A percentile compares a stretch with the other conserved stretches of the same genome.
Evolutionary conservation across 2,113 vertebrate species (phyloP).

Genomic region (Prinia subflava): DNA sequence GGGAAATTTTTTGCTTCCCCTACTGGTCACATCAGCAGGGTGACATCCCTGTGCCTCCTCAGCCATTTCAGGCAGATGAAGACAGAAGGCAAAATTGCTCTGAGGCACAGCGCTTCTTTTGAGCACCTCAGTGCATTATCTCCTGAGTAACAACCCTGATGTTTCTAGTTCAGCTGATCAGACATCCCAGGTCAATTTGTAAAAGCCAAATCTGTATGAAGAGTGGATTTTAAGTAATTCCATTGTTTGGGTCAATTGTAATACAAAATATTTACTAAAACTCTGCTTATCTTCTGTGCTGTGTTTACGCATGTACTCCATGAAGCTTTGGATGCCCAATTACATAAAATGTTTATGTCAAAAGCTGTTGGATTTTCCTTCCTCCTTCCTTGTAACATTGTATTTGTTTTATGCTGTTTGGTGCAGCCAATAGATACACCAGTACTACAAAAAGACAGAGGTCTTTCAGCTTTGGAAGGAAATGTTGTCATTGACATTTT

Average conservation of each 20-base stretch:
- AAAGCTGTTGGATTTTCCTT: neutral
- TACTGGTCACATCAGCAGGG: neutral
- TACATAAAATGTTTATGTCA: neutral
- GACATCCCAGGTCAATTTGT: neutral
- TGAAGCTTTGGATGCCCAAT: neutral
- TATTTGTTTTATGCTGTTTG: neutral
- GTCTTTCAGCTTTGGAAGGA: slow-evolving; percentile 23
- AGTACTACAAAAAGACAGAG: neutral
- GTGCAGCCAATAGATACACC: neutral
- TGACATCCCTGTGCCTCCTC: neutral
- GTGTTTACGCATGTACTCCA: neutral
- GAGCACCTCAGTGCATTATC: accelerated
- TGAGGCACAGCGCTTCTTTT: neutral
- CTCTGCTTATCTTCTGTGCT: neutral
- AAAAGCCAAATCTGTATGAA: neutral
- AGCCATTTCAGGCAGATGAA: neutral
- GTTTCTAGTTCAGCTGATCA: neutral
- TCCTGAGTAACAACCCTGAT: neutral
- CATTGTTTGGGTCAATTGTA: neutral
- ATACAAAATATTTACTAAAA: neutral
- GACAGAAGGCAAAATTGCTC: neutral
- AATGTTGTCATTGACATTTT: neutral
- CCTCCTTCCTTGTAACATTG: neutral
- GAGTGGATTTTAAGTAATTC: neutral
- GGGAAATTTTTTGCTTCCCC: neutral